These are phyloP conservation scores for Hyposoter didymator DNA, from an alignment of 2,888 invertebrate genomes.

Conservation along the genomic window DNA sequence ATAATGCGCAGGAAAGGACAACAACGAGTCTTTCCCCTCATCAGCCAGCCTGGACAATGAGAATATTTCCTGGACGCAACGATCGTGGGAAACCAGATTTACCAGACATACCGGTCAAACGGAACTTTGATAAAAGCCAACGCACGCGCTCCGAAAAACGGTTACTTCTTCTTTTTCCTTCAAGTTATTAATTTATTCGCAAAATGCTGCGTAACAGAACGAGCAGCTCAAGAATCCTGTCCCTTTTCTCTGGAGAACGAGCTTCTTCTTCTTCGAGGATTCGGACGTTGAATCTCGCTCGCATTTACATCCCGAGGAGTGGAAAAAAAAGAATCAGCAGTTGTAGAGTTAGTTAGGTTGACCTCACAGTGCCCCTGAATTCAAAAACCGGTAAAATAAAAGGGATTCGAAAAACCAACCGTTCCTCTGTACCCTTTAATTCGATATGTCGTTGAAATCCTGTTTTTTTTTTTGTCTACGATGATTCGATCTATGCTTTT, in stretches of 20 bases:
- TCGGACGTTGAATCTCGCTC: conserved; percentile 31
- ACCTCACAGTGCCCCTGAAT: not conserved
- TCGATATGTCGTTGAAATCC: conserved; percentile 5
- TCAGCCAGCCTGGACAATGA: conserved; percentile 28
- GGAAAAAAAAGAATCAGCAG: conserved; percentile 22
- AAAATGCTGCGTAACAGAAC: not conserved
- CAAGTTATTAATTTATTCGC: conserved; percentile 24
- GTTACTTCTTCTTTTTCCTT: conserved; percentile 22
- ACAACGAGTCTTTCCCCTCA: conserved; percentile 22
- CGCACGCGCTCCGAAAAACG: conserved; percentile 63
- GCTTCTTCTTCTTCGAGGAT: not conserved
- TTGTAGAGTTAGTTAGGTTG: conserved; percentile 9
- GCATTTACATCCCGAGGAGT: not conserved
- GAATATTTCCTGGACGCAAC: conserved; percentile 44
- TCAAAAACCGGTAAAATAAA: conserved; percentile 1
- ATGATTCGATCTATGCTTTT: not conserved
- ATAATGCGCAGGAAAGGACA: conserved; percentile 23
- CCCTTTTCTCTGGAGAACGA: conserved; percentile 2
- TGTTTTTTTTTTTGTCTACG: not conserved
- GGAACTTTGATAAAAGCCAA: conserved; percentile 71
- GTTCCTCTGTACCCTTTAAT: not conserved
- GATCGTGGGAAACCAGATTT: conserved; percentile 79
- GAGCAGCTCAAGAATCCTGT: not conserved
- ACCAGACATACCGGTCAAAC: conserved; percentile 79
- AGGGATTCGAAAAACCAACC: not conserved